phyloP scores from a whole-genome alignment of 2,113 vertebrate species.

The Pedetes capensis region DNA sequence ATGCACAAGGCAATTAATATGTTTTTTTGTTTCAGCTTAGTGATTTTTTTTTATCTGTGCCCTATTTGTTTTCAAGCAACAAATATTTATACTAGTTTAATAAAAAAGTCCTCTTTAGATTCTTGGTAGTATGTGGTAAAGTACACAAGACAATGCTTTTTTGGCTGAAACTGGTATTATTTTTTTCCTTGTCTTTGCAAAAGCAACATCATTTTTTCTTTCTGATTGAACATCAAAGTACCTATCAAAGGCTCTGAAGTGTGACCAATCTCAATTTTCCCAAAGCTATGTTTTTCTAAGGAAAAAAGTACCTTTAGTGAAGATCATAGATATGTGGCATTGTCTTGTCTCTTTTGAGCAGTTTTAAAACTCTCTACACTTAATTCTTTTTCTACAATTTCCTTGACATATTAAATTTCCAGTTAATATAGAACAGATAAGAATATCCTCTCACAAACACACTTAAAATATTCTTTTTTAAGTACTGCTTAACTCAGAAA shows the following conservation, averaged over 20 bases:
- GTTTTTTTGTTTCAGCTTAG: background rate
- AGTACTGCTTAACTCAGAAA: background rate
- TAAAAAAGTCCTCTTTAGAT: background rate
- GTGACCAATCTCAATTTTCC: slow-evolving; percentile 62
- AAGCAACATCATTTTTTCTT: slow-evolving; percentile 57
- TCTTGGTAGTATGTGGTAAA: background rate
- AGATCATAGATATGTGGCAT: background rate
- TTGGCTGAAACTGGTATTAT: slow-evolving; percentile 37
- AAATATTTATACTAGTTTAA: background rate
- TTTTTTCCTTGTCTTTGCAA: slow-evolving; percentile 61
- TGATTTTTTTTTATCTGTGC: background rate
- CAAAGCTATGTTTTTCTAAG: slow-evolving; percentile 37
- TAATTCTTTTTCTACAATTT: background rate
- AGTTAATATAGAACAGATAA: background rate
- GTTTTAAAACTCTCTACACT: background rate
- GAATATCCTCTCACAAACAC: background rate
- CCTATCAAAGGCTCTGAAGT: slow-evolving; percentile 64
- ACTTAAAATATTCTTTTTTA: slow-evolving; percentile 10
- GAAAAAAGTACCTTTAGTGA: background rate
- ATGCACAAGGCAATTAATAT: background rate
- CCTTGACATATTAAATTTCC: background rate
- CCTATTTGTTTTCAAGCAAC: background rate
- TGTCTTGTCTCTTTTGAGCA: background rate
- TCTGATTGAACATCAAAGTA: slow-evolving; percentile 72
- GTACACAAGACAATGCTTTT: slow-evolving; percentile 22